A percentile compares a stretch with the other conserved stretches of the same genome.
These are phyloP conservation scores for Etheostoma nigrum DNA, from an alignment of 2,797 vertebrate genomes.

Conservation along the genomic window DNA sequence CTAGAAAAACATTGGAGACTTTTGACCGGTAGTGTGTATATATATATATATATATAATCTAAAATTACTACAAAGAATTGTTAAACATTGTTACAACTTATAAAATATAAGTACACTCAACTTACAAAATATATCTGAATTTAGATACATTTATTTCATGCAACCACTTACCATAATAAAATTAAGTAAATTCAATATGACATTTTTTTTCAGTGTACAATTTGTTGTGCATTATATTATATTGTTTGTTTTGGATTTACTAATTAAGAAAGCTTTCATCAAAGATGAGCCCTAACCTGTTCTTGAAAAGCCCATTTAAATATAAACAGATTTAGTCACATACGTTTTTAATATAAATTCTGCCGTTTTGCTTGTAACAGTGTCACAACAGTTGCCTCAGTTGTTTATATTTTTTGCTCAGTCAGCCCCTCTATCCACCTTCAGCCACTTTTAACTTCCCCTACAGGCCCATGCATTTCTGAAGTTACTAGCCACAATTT, in stretches of 20 bases:
- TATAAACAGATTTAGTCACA: neutral
- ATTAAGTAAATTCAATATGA: too few relatives aligned
- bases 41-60: too few relatives aligned
- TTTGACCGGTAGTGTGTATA: too few relatives aligned
- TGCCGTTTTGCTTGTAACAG: neutral
- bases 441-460: neutral
- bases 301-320: neutral
- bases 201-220: neutral
- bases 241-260: neutral
- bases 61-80: too few relatives aligned
- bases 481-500: neutral
- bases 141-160: too few relatives aligned
- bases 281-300: neutral
- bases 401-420: neutral
- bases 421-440: neutral
- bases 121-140: too few relatives aligned
- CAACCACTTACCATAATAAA: too few relatives aligned
- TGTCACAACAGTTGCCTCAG: neutral
- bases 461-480: neutral
- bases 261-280: neutral
- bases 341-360: neutral
- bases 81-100: too few relatives aligned
- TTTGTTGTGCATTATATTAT: neutral
- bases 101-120: too few relatives aligned
- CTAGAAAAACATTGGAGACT: too few relatives aligned